Percentiles rank a stretch among this genome's conserved stretches.
Evolutionary conservation across 2,888 invertebrate species (phyloP).

Genomic region (Ectemnius cavifrons): DNA sequence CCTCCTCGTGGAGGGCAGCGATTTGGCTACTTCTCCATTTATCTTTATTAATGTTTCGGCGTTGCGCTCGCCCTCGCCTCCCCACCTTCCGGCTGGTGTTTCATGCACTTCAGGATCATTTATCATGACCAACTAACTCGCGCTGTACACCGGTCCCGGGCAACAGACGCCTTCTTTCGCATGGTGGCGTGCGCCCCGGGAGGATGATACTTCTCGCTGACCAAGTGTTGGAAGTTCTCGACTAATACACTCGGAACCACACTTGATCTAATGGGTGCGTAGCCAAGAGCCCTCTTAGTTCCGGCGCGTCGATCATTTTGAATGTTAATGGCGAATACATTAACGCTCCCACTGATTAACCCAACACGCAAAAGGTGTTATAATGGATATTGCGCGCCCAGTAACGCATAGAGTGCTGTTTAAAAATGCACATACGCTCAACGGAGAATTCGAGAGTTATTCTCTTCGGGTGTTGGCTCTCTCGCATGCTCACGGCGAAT

Average conservation of each 20-base stretch:
- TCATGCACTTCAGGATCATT: conserved; percentile 48
- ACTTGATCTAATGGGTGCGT: no score
- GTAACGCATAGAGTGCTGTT: not conserved
- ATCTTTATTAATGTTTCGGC: conserved; percentile 73
- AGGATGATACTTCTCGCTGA: no score
- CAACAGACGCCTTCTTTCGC: conserved; percentile 16
- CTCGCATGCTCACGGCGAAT: conserved; percentile 2
- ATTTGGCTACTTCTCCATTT: conserved; percentile 76
- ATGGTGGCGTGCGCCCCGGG: no score
- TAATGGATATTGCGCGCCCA: not conserved
- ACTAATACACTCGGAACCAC: not conserved
- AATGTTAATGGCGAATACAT: conserved; percentile 10
- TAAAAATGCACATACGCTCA: conserved; percentile 2
- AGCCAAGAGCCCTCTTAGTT: not conserved
- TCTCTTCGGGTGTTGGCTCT: conserved; percentile 2
- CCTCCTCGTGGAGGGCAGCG: conserved; percentile 68
- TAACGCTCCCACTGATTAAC: conserved; percentile 19
- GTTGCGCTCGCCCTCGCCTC: conserved; percentile 44
- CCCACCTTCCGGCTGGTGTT: conserved; percentile 43
- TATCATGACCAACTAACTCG: conserved; percentile 48
- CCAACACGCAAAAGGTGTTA: conserved; percentile 10
- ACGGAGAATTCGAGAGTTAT: not conserved
- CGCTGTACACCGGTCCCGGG: conserved; percentile 44
- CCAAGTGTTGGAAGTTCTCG: not conserved
- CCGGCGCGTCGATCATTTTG: conserved; percentile 18